Conservation (phyloP, 2,113 vertebrate species). For the Indri indri region DNA sequence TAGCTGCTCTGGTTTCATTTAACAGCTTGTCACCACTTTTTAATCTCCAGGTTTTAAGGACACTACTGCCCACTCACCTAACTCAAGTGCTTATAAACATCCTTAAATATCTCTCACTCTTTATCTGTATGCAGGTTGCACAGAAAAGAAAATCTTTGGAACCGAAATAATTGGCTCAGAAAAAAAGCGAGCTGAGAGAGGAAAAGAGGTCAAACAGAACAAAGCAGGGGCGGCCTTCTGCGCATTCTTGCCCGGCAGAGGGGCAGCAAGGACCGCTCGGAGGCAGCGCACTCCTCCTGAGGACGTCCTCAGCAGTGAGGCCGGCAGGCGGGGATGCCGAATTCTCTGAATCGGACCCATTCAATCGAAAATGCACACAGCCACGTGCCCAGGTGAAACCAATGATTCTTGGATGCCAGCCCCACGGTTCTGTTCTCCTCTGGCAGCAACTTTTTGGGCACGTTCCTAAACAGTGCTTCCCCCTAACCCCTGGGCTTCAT, state of each 20-base stretch:
- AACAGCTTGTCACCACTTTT: not conserved
- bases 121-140: not conserved
- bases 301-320: not conserved
- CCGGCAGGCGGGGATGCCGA: not conserved
- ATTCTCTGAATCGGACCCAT: not conserved
- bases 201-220: not conserved
- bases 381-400: not conserved
- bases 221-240: accelerated
- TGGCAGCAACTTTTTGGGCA: not conserved
- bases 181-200: not conserved
- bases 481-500: not conserved
- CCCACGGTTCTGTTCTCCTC: too few species aligned
- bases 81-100: not conserved
- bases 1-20: not conserved
- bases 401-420: accelerated
- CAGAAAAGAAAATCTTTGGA: not conserved
- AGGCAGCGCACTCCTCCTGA: not conserved
- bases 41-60: not conserved
- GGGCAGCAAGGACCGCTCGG: too few species aligned
- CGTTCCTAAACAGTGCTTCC: not conserved
- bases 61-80: not conserved
- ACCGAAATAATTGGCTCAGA: not conserved
- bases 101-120: not conserved
- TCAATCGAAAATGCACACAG: not conserved
- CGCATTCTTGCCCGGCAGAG: not conserved